phyloP scores from a whole-genome alignment of 2,113 vertebrate species.

The Meleagris gallopavo region DNA sequence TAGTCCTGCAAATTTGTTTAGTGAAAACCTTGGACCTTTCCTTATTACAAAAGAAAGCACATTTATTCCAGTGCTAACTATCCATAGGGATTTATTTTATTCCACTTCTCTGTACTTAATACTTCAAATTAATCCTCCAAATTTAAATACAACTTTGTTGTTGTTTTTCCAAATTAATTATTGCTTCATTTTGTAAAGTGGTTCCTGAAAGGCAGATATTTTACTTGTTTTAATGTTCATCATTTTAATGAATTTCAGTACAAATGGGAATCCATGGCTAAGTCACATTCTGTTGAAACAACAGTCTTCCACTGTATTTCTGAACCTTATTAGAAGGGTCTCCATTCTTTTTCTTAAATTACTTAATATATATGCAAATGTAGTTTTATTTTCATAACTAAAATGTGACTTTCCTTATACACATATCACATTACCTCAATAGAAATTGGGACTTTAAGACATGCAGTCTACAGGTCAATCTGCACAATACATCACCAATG shows the following conservation, averaged over 20 bases:
- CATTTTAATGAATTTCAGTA: constrained; percentile 40
- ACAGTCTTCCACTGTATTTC: constrained; percentile 53
- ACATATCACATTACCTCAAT: constrained; percentile 15
- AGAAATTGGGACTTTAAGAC: constrained; percentile 35
- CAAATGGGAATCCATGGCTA: constrained; percentile 23
- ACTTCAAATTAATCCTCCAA: constrained; percentile 49
- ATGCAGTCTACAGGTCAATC: constrained; percentile 46
- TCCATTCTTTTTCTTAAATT: constrained; percentile 58
- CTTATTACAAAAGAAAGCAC: constrained; percentile 8
- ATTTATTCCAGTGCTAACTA: constrained; percentile 18
- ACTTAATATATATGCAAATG: constrained; percentile 69
- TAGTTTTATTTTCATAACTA: constrained; percentile 50
- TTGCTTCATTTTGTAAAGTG: constrained; percentile 43
- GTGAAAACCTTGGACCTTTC: constrained; percentile 45
- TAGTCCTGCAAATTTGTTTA: constrained; percentile 42
- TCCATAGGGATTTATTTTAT: constrained; percentile 21
- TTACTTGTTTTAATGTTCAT: constrained; percentile 37
- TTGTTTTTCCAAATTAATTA: constrained; percentile 36
- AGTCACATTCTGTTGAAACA: constrained; percentile 14
- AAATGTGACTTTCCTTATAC: constrained; percentile 43
- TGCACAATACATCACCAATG: constrained; percentile 20
- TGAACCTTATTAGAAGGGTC: constrained; percentile 53
- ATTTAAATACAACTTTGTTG: constrained; percentile 28
- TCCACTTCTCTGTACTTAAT: constrained; percentile 43
- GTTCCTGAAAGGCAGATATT: constrained; percentile 55